Evolutionary conservation across 2,888 invertebrate genomes (phyloP), one percentile per base, ranked within the genome.

Genomic region (Eudiplozoon nipponicum): DNA sequence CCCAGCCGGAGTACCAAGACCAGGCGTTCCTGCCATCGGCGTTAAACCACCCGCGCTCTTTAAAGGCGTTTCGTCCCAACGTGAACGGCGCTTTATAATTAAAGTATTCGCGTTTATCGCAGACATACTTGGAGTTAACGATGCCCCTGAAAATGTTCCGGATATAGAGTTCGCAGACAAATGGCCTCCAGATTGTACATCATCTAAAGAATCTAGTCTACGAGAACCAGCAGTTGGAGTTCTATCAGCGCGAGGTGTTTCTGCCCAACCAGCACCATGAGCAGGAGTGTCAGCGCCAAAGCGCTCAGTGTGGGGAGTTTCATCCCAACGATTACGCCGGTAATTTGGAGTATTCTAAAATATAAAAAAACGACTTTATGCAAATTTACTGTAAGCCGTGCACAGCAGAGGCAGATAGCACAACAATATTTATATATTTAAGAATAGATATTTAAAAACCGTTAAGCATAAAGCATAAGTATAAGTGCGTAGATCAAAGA

Each of bases 21-120:
- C n/a, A n/a, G n/a, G n/a, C 11, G 36, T 26, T 17, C 7, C 36
- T 3, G 15, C 28, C 3, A 22, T 36, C 13, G 42, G 42, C 4
- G 55, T 55, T n/a, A n/a, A n/a, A 17, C 46, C 47, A 11, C 52
- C 48, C 2, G 65, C 61, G 2, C 65, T 63, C 45, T 62, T 61
- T 3, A 71, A 70, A 0, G 94, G 90, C 0, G 90, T 94, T 61
- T 94, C 84, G 58, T 98, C 94, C 94, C 94, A 94, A 45, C 94
- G 70, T 42, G 84, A 81, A 40, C 84, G 69, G 1, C 94, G 67
- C 59, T 94, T 94, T 38, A 80, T 77, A 1, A 76, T 72, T 7
- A 31, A 15, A 7, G 31, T 17, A n/a, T n/a, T n/a, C 5, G 31
- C 31, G 5, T 31, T 4, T 4, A 4, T 31, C 5, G 31, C 31